Percentiles rank a stretch among this genome's conserved stretches.
Evolutionary conservation across 2,888 invertebrate genomes (phyloP).

Genomic region (Perizoma flavofasciatum): DNA sequence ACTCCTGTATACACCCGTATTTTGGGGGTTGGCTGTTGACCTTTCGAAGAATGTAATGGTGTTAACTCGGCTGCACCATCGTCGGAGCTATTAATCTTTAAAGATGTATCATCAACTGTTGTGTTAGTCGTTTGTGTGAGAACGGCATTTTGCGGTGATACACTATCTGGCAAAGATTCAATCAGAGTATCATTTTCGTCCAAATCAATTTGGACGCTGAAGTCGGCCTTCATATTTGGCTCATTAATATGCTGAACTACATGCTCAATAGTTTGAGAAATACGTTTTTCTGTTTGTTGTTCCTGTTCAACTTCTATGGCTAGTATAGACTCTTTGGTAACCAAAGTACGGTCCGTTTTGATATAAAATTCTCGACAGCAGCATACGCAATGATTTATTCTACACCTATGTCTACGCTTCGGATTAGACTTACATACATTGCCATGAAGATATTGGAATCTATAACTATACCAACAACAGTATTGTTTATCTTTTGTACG

Average conservation of each 20-base stretch:
- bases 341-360: too few relatives aligned
- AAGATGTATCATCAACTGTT: not conserved
- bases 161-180: conserved; percentile 1
- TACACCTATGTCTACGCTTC: conserved; percentile 41
- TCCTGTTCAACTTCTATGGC: not conserved
- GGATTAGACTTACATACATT: conserved; percentile 3
- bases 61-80: conserved; percentile 14
- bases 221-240: conserved; percentile 1
- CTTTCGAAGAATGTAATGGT: conserved; percentile 1
- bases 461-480: conserved; percentile 61
- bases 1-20: conserved; percentile 24
- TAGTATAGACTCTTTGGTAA: not conserved
- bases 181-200: conserved; percentile 11
- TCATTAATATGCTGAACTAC: conserved; percentile 17
- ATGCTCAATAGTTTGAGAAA: conserved; percentile 24
- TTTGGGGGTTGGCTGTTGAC: conserved; percentile 17
- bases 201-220: conserved; percentile 13
- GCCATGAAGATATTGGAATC: conserved; percentile 27
- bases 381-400: conserved; percentile 42
- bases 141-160: conserved; percentile 6
- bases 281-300: not conserved
- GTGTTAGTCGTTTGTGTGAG: conserved; percentile 1
- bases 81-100: conserved; percentile 8
- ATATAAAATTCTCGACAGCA: conserved; percentile 48
- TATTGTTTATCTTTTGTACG: conserved; percentile 24